Conservation (phyloP, 2,888 invertebrate genomes). For the Synergus japonicus region DNA sequence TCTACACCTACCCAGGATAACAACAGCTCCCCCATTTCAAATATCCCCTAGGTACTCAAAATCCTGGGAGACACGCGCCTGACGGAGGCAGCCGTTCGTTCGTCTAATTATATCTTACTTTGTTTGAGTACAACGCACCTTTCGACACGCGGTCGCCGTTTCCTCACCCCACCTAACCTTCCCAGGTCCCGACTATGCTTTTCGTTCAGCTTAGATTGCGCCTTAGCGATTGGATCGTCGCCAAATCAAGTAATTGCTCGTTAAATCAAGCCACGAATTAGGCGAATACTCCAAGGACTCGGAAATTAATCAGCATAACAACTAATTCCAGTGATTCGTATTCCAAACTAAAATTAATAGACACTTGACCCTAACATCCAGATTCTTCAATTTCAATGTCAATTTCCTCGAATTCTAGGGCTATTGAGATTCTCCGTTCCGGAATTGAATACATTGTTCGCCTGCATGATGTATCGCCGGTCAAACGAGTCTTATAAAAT, state of each 20-base stretch:
- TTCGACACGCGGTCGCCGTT: slow-evolving; percentile 68
- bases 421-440: not conserved
- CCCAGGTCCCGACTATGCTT: slow-evolving; percentile 52
- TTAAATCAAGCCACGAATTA: slow-evolving; percentile 60
- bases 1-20: not conserved
- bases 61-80: slow-evolving; percentile 43
- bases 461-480: slow-evolving; percentile 41
- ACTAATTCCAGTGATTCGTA: too few species aligned
- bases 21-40: not conserved
- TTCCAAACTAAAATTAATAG: too few species aligned
- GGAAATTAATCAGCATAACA: slow-evolving; percentile 3
- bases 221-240: slow-evolving; percentile 64
- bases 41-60: slow-evolving; percentile 4
- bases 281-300: slow-evolving; percentile 56
- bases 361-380: too few species aligned
- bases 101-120: slow-evolving; percentile 76
- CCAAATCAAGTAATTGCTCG: slow-evolving; percentile 57
- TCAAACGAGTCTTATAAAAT: slow-evolving; percentile 57
- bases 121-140: slow-evolving; percentile 77
- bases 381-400: not conserved
- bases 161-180: slow-evolving; percentile 56
- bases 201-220: slow-evolving; percentile 53
- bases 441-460: not conserved
- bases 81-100: slow-evolving; percentile 51
- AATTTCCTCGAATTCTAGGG: not conserved